Evolutionary conservation across 2,797 vertebrate species (phyloP), one percentile per base, ranked within the genome.

Genomic region (Neosilurus hyrtlii): DNA sequence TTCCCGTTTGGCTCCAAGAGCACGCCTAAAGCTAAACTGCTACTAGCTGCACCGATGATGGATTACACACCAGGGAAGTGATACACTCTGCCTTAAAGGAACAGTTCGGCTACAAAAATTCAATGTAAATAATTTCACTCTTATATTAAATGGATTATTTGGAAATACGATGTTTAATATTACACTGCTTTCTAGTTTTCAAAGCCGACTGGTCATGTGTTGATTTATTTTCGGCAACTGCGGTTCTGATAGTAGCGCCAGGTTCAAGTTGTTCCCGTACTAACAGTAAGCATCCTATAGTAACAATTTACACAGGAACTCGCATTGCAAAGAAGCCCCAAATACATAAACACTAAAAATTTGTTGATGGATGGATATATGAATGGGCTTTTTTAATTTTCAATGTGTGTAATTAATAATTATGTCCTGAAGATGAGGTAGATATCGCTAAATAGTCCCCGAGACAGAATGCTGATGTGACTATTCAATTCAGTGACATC

Each of bases 1-100:
- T 81, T 87, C 80, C 77, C 80, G 2, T 15, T 62, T 67, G 80
- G 82, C 61, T 72, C 65, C 51, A 62, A 71, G 62, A 73, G 81
- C 66, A 84, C 52, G 70, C 65, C 82, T 84, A 62, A 79, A 67
- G 75, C 84, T 63, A 80, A 62, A 26, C 54, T 59, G 61, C 67
- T 61, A 37, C 66, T 49, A 43, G 65, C 26, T 57, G 15, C 37
- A 26, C 72, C 26, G 26, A 67, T 82, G 54, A 78, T 78, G 54
- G 37, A 70, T 78, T 61, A 78, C 74, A 70, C n/a, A 14, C 75
- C 18, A 9, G 6, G 22, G 8, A 56, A 56, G 8, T 11, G 79
- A 65, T 10, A 22, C 80, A 78, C 16, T 52, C 76, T 30, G 43
- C 76, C 76, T 61, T 81, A 26, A 81, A 81, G 67, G 51, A 15